phyloP scores from a whole-genome alignment of 2,113 vertebrate species.

The Ursus arctos region DNA sequence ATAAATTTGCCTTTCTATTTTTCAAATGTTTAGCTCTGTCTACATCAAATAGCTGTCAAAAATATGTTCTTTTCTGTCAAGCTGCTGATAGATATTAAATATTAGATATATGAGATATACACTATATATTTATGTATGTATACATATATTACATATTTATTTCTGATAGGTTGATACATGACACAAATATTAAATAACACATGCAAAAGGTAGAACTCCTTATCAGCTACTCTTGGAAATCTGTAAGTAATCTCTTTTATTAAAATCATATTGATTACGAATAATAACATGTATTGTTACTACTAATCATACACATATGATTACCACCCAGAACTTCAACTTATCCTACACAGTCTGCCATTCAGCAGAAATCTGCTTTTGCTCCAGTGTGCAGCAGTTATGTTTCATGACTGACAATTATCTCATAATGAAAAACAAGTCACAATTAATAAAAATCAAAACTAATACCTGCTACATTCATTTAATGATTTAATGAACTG shows the following conservation, averaged over 20 bases:
- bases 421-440: constrained; percentile 97
- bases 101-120: not conserved
- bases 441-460: constrained; percentile 97
- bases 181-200: not conserved
- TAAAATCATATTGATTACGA: not conserved
- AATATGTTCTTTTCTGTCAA: not conserved
- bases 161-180: not conserved
- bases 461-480: constrained; percentile 93
- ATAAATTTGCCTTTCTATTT: not conserved
- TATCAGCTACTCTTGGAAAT: not conserved
- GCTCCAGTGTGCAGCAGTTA: constrained; percentile 87
- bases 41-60: not conserved
- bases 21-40: not conserved
- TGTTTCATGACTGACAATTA: constrained; percentile 95
- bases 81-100: not conserved
- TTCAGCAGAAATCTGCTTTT: constrained; percentile 79
- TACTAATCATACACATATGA: not conserved
- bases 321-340: not conserved
- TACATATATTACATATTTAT: not conserved
- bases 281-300: not conserved
- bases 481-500: constrained; percentile 93
- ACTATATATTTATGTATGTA: not conserved
- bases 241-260: not conserved
- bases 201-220: not conserved
- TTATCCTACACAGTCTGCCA: not conserved